These are phyloP conservation scores for Pygmarrhopalites habei DNA, from an alignment of 1,140 invertebrate species.

Conservation along the genomic window DNA sequence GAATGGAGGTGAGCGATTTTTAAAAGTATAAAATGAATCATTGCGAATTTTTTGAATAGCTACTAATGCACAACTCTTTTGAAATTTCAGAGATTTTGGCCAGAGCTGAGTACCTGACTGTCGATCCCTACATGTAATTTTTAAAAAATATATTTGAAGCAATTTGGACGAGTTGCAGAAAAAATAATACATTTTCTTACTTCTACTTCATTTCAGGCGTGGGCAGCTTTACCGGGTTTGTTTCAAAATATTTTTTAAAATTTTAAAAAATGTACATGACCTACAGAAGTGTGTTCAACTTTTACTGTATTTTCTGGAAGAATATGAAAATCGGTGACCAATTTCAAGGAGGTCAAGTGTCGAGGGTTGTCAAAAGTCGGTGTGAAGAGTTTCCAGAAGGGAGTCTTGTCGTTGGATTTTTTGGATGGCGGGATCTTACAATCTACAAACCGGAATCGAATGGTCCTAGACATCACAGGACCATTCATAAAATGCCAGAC, in stretches of 20 bases:
- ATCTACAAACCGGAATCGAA: conserved; percentile 17
- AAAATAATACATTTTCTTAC: too few species aligned
- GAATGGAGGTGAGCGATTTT: conserved; percentile 28
- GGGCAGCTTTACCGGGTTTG: too few species aligned
- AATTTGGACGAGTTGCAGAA: too few species aligned
- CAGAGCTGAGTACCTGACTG: conserved; percentile 59
- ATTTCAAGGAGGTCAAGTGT: conserved; percentile 14
- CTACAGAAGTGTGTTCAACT: too few species aligned
- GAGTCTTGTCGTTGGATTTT: conserved; percentile 48
- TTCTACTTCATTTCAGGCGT: too few species aligned
- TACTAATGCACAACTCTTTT: too few species aligned
- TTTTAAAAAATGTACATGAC: too few species aligned
- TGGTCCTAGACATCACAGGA: neutral
- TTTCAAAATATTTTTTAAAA: too few species aligned
- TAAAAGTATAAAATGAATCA: neutral
- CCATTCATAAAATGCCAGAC: conserved; percentile 46
- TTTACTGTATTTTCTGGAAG: too few species aligned
- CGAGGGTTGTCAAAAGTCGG: conserved; percentile 51
- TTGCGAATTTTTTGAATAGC: too few species aligned
- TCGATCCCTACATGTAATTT: conserved; percentile 55
- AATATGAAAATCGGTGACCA: conserved; percentile 18
- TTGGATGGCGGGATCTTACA: conserved; percentile 33
- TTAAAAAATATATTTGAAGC: too few species aligned
- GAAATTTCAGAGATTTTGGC: conserved; percentile 59
- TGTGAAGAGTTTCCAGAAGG: conserved; percentile 55